A percentile compares a stretch with the other conserved stretches of the same genome.
Evolutionary conservation across 2,797 vertebrate species (phyloP).

Genomic region (Tauraco hartlaubi): DNA sequence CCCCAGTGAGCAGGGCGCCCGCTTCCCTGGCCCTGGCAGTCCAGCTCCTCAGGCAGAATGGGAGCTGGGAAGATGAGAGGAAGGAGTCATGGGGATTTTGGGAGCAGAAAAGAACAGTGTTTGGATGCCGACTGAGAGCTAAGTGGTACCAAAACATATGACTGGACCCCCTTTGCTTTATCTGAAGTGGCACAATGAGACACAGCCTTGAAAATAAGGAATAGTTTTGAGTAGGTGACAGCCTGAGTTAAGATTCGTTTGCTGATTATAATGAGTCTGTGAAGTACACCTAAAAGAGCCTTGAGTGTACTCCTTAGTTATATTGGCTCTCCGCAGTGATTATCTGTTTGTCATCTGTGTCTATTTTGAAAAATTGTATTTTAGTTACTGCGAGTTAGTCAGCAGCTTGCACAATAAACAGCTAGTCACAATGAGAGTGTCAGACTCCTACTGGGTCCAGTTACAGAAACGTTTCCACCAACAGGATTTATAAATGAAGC

Average conservation of each 20-base stretch:
- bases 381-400: constrained; percentile 66
- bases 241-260: constrained; percentile 63
- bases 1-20: fast-evolving
- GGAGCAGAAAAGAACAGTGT: neutral
- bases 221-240: constrained; percentile 63
- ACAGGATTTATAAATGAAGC: constrained; percentile 48
- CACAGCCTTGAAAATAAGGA: constrained; percentile 71
- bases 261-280: constrained; percentile 77
- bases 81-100: neutral
- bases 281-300: constrained; percentile 70
- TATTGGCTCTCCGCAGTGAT: constrained; percentile 28
- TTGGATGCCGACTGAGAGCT: constrained; percentile 17
- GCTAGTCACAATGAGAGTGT: constrained; percentile 53
- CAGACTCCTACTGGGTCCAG: constrained; percentile 68
- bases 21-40: neutral
- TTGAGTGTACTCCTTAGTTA: constrained; percentile 61
- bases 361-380: constrained; percentile 73
- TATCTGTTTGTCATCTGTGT: constrained; percentile 73
- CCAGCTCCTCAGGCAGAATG: neutral
- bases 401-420: constrained; percentile 61
- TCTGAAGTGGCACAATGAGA: constrained; percentile 48
- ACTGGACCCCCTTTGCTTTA: constrained; percentile 43
- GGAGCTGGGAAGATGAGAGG: neutral
- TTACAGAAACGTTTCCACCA: constrained; percentile 60
- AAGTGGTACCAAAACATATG: constrained; percentile 33